Percentiles rank a stretch among this genome's conserved stretches.
phyloP scores from a whole-genome alignment of 2,888 invertebrate species.

The Abscondita cerata region DNA sequence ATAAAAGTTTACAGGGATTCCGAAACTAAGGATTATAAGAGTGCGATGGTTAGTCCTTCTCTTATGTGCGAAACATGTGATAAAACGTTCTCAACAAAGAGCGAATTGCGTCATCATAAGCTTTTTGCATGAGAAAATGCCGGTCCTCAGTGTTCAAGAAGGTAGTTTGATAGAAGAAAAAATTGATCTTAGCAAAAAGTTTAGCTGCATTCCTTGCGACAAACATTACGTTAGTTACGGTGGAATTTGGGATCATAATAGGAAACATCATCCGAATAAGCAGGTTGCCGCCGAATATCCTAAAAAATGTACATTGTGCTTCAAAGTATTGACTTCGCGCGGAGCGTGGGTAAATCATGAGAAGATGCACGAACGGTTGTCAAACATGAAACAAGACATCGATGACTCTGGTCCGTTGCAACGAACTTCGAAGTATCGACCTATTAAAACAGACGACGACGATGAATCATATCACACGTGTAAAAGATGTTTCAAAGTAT shows the following conservation, averaged over 20 bases:
- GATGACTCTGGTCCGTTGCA: conserved; percentile 20
- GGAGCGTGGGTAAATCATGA: conserved; percentile 51
- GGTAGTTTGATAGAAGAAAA: conserved; percentile 55
- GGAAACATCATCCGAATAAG: conserved; percentile 46
- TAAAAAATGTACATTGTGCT: conserved; percentile 50
- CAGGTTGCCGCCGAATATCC: conserved; percentile 41
- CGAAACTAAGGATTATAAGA: conserved; percentile 66
- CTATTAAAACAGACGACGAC: conserved; percentile 17
- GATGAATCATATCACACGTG: conserved; percentile 57
- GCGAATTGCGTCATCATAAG: conserved; percentile 51
- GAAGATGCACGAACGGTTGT: conserved; percentile 51
- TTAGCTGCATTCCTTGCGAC: conserved; percentile 64
- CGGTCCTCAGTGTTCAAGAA: conserved; percentile 57
- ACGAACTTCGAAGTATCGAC: not conserved
- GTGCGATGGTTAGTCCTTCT: conserved; percentile 62
- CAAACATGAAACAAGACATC: not conserved
- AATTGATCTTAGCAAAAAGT: conserved; percentile 61
- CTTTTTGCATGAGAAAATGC: conserved; percentile 49
- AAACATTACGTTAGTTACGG: conserved; percentile 57
- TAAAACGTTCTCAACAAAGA: conserved; percentile 63
- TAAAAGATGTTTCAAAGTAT: conserved; percentile 61
- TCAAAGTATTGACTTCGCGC: conserved; percentile 48
- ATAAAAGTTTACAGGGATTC: conserved; percentile 72
- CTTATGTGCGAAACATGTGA: conserved; percentile 61
- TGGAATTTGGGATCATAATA: conserved; percentile 53